phyloP scores from a whole-genome alignment of 2,888 invertebrate species.

The Fragum fragum region DNA sequence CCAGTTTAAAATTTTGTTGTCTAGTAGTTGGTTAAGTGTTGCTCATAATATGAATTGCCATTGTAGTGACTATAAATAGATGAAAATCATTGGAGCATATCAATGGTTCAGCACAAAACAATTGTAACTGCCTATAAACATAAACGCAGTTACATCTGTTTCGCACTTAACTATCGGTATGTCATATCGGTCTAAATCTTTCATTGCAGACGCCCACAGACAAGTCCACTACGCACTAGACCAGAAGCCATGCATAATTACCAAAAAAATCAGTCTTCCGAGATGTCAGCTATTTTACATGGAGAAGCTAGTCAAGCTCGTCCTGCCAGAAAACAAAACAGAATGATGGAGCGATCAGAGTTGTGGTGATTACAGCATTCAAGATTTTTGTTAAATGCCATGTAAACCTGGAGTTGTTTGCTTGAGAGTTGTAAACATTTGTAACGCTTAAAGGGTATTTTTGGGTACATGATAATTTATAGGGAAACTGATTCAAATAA shows the following conservation, averaged over 20 bases:
- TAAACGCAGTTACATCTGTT: too few species aligned
- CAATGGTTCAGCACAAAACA: too few species aligned
- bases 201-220: constrained; percentile 69
- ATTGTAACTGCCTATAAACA: too few species aligned
- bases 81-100: neutral
- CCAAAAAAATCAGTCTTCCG: constrained; percentile 76
- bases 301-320: constrained; percentile 60
- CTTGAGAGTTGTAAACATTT: too few species aligned
- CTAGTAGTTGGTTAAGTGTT: neutral
- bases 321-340: constrained; percentile 59
- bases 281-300: constrained; percentile 81
- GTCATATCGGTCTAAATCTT: neutral
- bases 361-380: constrained; percentile 66
- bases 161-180: too few species aligned
- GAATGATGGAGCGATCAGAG: constrained; percentile 75
- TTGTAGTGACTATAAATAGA: neutral
- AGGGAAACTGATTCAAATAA: too few species aligned
- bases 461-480: too few species aligned
- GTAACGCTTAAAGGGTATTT: too few species aligned
- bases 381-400: neutral
- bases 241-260: constrained; percentile 77
- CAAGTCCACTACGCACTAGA: constrained; percentile 74
- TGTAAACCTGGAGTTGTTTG: too few species aligned
- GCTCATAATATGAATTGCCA: neutral
- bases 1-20: too few species aligned